A percentile compares a stretch with the other conserved stretches of the same genome.
These are phyloP conservation scores for Cryptus armator DNA, from an alignment of 2,888 invertebrate genomes.

Conservation along the genomic window DNA sequence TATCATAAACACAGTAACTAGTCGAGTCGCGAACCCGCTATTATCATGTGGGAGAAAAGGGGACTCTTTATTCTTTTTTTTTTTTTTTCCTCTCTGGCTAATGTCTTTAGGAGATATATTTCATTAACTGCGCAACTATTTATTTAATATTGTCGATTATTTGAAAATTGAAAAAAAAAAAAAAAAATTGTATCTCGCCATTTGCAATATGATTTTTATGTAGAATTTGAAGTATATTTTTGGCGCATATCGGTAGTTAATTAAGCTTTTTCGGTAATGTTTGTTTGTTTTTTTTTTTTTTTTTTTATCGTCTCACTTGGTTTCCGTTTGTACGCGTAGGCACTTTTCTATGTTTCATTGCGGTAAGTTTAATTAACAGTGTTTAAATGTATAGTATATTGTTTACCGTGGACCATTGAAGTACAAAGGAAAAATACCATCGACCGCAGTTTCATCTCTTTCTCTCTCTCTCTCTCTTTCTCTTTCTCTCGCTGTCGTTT, in stretches of 20 bases:
- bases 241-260: slow-evolving; percentile 38
- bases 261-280: slow-evolving; percentile 57
- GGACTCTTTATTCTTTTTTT: slow-evolving; percentile 21
- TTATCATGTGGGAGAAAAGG: slow-evolving; percentile 49
- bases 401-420: slow-evolving; percentile 62
- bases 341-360: slow-evolving; percentile 83
- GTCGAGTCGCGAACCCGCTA: slow-evolving; percentile 61
- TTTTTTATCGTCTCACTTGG: slow-evolving; percentile 66
- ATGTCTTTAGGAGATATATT: slow-evolving; percentile 53
- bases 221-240: slow-evolving; percentile 45
- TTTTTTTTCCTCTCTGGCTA: slow-evolving; percentile 23
- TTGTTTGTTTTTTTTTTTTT: slow-evolving; percentile 31
- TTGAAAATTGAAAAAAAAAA: slow-evolving; percentile 61
- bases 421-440: slow-evolving; percentile 63
- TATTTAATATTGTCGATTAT: slow-evolving; percentile 78
- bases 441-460: slow-evolving; percentile 47
- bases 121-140: slow-evolving; percentile 66
- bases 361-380: slow-evolving; percentile 66
- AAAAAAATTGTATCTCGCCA: slow-evolving; percentile 22
- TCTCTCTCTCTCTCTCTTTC: slow-evolving; percentile 56
- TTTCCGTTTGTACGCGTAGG: slow-evolving; percentile 79
- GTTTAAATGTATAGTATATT: slow-evolving; percentile 56
- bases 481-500: slow-evolving; percentile 31
- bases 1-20: slow-evolving; percentile 66
- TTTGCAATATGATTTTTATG: slow-evolving; percentile 34